Evolutionary conservation across 1,140 invertebrate species (phyloP).

Genomic region (Trachymyrmex cornetzi): DNA sequence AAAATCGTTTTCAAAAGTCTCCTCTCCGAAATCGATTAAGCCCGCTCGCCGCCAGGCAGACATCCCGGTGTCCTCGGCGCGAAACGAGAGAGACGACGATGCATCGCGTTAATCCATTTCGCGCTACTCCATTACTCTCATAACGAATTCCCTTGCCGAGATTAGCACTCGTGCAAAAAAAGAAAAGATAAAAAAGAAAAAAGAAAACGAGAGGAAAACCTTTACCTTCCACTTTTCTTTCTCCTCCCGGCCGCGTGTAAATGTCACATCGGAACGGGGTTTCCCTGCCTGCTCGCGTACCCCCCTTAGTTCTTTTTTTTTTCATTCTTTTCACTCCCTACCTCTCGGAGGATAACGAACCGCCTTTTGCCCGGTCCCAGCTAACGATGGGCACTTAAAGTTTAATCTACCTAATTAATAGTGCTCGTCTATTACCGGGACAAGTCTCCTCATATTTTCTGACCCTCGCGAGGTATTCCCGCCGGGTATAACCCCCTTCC

Average conservation of each 20-base stretch:
- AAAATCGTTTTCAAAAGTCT: constrained; percentile 18
- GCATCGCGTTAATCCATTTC: constrained; percentile 57
- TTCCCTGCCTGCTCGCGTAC: constrained; percentile 4
- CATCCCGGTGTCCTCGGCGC: background rate
- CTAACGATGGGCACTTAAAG: constrained; percentile 81
- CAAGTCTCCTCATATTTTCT: constrained; percentile 78
- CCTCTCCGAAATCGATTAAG: constrained; percentile 22
- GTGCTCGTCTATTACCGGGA: constrained; percentile 81
- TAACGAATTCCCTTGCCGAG: constrained; percentile 58
- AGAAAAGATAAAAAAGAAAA: background rate
- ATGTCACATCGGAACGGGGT: constrained; percentile 52
- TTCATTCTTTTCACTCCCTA: constrained; percentile 54
- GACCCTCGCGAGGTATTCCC: constrained; percentile 70
- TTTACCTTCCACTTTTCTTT: constrained; percentile 54
- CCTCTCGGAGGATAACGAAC: constrained; percentile 71
- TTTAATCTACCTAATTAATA: constrained; percentile 84
- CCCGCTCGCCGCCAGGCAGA: background rate
- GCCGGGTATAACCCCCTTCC: constrained; percentile 60
- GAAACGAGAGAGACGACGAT: constrained; percentile 32
- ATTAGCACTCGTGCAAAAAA: constrained; percentile 46
- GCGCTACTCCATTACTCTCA: constrained; percentile 53
- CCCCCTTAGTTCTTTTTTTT: background rate
- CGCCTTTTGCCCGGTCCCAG: constrained; percentile 63
- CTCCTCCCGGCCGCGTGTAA: constrained; percentile 32
- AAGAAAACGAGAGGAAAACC: background rate